These are phyloP conservation scores for Porites australiensis DNA, from an alignment of 64 coral and sea anemone species.

Conservation along the genomic window DNA sequence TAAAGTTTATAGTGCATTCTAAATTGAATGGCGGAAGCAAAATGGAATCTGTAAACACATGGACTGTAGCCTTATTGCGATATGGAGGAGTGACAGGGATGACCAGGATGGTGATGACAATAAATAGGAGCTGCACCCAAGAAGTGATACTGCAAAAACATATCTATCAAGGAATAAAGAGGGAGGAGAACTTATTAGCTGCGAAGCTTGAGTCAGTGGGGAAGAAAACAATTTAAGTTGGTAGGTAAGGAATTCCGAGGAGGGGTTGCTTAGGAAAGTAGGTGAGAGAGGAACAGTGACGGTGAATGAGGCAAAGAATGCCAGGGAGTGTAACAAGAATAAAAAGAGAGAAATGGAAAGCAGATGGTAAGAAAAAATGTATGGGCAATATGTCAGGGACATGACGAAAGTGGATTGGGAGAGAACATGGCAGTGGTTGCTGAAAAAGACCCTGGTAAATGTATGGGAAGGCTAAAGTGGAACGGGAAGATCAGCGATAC, in stretches of 20 bases:
- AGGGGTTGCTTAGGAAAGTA: neutral
- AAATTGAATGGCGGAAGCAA: slow-evolving; percentile 2
- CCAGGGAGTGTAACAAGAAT: too few relatives aligned
- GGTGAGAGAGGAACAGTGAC: neutral
- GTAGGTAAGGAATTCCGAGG: neutral
- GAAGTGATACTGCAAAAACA: neutral
- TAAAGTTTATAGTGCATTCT: neutral
- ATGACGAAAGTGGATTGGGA: too few relatives aligned
- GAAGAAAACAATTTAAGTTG: slow-evolving; percentile 41
- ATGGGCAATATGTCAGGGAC: too few relatives aligned
- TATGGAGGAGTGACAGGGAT: neutral
- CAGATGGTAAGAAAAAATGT: too few relatives aligned
- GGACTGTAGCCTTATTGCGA: too few relatives aligned
- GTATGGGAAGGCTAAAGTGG: too few relatives aligned
- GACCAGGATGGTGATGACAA: too few relatives aligned
- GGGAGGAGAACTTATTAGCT: slow-evolving; percentile 22
- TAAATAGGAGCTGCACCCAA: too few relatives aligned
- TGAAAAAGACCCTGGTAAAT: neutral
- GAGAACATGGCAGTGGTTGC: neutral
- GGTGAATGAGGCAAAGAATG: neutral
- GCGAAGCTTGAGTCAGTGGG: neutral
- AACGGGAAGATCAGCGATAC: too few relatives aligned
- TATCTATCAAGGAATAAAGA: neutral
- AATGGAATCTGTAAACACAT: neutral
- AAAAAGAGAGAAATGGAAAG: too few relatives aligned